Conservation (phyloP, 37 sponge, comb jelly and placozoan genomes). For the Petrosia ficiformis region DNA sequence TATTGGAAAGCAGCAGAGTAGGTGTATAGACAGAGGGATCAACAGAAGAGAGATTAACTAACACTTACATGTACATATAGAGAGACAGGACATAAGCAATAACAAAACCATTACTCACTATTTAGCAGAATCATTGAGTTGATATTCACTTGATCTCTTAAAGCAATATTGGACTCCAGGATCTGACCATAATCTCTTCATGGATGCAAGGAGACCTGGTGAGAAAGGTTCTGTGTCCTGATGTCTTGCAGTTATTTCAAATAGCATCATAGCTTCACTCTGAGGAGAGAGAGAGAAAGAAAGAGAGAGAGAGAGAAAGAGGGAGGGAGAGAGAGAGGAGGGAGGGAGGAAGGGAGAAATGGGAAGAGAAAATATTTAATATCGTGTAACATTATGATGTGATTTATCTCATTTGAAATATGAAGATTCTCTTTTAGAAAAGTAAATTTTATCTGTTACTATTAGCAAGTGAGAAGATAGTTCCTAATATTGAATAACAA, state of each 20-base stretch:
- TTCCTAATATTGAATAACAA: too few species aligned
- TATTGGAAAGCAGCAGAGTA: too few species aligned
- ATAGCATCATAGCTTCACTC: constrained; percentile 82
- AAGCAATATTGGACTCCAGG: constrained; percentile 91
- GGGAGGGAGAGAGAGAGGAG: constrained; percentile 1
- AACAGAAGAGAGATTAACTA: too few species aligned
- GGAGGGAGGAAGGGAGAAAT: neutral
- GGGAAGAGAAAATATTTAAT: constrained; percentile 14
- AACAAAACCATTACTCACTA: constrained; percentile 62
- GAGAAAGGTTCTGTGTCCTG: constrained; percentile 87
- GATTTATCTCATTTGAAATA: too few species aligned
- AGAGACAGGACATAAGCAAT: neutral
- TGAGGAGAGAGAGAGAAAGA: constrained; percentile 26
- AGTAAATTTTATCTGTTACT: too few species aligned
- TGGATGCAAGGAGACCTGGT: constrained; percentile 62
- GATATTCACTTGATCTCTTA: constrained; percentile 84
- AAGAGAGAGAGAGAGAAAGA: constrained; percentile 2
- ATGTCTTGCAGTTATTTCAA: constrained; percentile 64
- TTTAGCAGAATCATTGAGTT: constrained; percentile 95
- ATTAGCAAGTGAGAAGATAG: too few species aligned
- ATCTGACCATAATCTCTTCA: constrained; percentile 89
- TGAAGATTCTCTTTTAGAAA: too few species aligned
- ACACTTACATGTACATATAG: neutral
- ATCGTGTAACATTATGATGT: too few species aligned
- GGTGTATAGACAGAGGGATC: too few species aligned